Conservation (phyloP, 2,888 invertebrate genomes). For the Erannis defoliaria region DNA sequence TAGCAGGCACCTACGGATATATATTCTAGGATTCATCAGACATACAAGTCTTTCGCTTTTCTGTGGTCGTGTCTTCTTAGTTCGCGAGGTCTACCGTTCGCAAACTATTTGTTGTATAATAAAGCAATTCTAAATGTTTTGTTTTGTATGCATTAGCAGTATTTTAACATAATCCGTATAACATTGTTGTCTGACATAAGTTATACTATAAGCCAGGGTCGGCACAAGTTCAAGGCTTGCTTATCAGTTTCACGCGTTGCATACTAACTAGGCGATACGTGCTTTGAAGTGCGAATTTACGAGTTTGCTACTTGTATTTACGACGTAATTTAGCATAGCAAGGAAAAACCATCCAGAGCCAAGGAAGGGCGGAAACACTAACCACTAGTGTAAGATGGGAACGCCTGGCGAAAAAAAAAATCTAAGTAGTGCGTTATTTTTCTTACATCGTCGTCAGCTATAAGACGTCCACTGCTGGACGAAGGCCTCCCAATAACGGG, state of each 20-base stretch:
- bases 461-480: no score
- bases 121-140: not conserved
- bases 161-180: slow-evolving; percentile 4
- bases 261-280: slow-evolving; percentile 13
- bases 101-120: not conserved
- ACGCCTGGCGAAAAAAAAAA: no score
- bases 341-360: not conserved
- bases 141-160: not conserved
- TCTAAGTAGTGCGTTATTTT: no score
- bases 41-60: no score
- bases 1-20: no score
- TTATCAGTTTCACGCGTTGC: slow-evolving; percentile 13
- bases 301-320: not conserved
- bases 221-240: slow-evolving; percentile 24
- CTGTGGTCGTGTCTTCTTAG: no score
- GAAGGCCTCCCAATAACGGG: no score
- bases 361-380: no score
- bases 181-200: slow-evolving; percentile 14
- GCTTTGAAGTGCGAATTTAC: not conserved
- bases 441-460: no score
- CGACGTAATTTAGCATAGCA: not conserved
- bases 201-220: slow-evolving; percentile 16
- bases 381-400: no score
- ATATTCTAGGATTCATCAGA: no score
- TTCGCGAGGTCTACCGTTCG: no score